Base-by-base conservation (phyloP, 2,113 vertebrate species). In the Centropus bengalensis region DNA sequence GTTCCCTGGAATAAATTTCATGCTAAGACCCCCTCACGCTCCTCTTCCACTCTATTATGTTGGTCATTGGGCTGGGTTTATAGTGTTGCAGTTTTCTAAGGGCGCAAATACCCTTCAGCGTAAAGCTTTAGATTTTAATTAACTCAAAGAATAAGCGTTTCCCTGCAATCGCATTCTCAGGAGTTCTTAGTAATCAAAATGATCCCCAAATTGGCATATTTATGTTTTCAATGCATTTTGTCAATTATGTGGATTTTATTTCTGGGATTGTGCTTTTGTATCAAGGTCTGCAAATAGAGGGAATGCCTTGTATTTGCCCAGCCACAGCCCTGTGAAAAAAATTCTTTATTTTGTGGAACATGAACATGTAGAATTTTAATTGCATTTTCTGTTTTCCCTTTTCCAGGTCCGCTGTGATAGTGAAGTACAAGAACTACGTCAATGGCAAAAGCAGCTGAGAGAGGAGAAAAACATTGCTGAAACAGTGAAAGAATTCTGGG, bases 391-490 rank as follows among this genome's bases (percentile, higher is more conserved):
- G 49, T 45, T 83, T 80, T 64, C 36, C 13, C 28, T 88, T 75
- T 86, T 74, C 22, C 91, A 99, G 99, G 97, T 98, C 87, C 98
- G 99, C 91, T 97, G 97, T 36, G 90, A 95, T 3, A 96, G 97
- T 62, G 98, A 99, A 83, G 98, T 99, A 69, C 99, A 99, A 94
- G 98, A 99, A 94, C 94, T 99, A 62, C 98, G 99, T 27, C 97
- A 97, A 96, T 99, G 99, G 99, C 99, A 99, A 95, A 98, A 97
- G 94, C 97, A 99, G 74, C 90, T 99, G 79, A 97, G 98, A 10
- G 98, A 99, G 38, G 90, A 98, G 10, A 98, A 93, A 49, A 94
- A 98, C 93, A 98, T 99, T 62, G 32, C 38, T 56, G 92, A 98
- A 87, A 97, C 94, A 13, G 98, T 99, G 23, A 76, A 95, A 69